A percentile compares a stretch with the other conserved stretches of the same genome.
These are phyloP conservation scores for Daubentonia madagascariensis DNA, from an alignment of 2,113 vertebrate genomes.

Conservation along the genomic window DNA sequence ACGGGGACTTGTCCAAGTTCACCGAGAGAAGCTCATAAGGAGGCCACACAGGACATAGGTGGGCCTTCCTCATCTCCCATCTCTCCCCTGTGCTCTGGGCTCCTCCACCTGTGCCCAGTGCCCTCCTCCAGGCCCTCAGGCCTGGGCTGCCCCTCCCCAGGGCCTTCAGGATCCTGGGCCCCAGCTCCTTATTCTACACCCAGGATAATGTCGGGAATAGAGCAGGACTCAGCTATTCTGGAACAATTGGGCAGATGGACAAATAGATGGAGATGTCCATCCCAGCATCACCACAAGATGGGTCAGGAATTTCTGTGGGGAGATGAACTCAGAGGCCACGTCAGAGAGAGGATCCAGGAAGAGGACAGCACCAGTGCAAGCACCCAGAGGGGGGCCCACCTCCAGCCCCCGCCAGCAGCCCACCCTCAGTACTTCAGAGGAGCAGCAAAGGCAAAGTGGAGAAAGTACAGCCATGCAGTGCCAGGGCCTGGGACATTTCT, in stretches of 20 bases:
- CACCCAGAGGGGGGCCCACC: too few species aligned
- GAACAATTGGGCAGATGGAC: background rate
- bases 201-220: background rate
- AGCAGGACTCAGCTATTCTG: background rate
- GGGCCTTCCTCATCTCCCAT: background rate
- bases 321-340: background rate
- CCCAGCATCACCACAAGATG: background rate
- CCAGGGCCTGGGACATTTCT: background rate
- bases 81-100: background rate
- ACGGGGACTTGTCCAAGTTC: background rate
- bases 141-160: background rate
- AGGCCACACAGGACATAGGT: background rate
- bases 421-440: background rate
- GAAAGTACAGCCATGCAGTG: background rate
- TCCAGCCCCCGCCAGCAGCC: background rate
- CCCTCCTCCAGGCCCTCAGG: background rate
- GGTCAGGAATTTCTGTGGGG: constrained; percentile 36
- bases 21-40: background rate
- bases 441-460: background rate
- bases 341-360: background rate
- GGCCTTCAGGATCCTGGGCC: background rate
- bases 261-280: background rate
- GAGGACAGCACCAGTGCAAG: background rate
- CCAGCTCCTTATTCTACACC: background rate
- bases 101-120: background rate